Conservation (phyloP, 23 tunicate genomes). For the Botrylloides violaceus region DNA sequence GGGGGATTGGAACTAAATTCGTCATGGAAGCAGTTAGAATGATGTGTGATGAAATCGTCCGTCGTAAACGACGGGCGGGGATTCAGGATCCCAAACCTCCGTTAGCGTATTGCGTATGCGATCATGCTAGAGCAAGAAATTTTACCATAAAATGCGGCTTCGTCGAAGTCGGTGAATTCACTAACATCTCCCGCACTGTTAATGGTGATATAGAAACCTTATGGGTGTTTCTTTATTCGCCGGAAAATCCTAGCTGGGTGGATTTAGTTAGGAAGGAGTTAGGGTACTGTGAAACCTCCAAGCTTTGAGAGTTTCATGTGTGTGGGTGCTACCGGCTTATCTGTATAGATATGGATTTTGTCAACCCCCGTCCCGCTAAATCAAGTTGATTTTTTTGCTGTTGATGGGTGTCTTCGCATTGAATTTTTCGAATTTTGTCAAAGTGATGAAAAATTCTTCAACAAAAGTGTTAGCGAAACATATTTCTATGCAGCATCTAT, state of each 20-base stretch:
- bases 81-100: slow-evolving; percentile 10
- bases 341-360: too few relatives aligned
- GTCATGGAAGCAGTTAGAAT: slow-evolving; percentile 8
- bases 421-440: too few relatives aligned
- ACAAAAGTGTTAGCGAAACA: too few relatives aligned
- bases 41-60: slow-evolving; percentile 19
- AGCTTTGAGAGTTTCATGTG: neutral
- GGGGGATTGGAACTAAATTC: slow-evolving; percentile 13
- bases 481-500: too few relatives aligned
- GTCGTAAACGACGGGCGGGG: neutral
- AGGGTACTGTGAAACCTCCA: neutral
- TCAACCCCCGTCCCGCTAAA: too few relatives aligned
- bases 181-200: neutral
- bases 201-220: neutral
- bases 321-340: too few relatives aligned
- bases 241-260: slow-evolving; percentile 21
- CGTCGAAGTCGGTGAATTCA: slow-evolving; percentile 16
- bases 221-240: slow-evolving; percentile 14
- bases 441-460: too few relatives aligned
- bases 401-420: too few relatives aligned
- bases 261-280: slow-evolving; percentile 5
- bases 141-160: slow-evolving; percentile 9
- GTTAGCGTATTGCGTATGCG: neutral
- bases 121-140: slow-evolving; percentile 4
- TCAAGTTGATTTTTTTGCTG: too few relatives aligned